Conservation (phyloP, 2,113 vertebrate species). For the Sylvietta virens region DNA sequence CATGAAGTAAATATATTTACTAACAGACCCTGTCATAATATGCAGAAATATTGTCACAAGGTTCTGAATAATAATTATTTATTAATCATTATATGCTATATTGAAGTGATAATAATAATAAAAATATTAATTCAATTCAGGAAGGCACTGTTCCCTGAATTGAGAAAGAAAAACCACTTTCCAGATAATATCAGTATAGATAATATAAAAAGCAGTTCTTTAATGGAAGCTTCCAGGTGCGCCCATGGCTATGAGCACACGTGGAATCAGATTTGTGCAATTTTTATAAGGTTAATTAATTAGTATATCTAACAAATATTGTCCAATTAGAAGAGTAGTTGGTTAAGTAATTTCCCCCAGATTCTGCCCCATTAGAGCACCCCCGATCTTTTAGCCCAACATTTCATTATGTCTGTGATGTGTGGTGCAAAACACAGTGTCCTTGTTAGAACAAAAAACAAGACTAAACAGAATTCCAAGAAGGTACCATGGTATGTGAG, state of each 20-base stretch:
- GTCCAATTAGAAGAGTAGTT: background rate
- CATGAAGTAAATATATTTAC: background rate
- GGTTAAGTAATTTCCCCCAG: background rate
- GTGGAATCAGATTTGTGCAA: background rate
- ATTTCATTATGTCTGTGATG: background rate
- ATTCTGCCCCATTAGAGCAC: background rate
- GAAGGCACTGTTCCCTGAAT: background rate
- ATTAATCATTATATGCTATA: background rate
- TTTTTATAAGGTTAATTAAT: background rate
- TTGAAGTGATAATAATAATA: background rate
- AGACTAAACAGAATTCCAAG: background rate
- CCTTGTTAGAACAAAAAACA: background rate
- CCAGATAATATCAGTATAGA: background rate
- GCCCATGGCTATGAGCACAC: rapidly evolving
- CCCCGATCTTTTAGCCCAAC: background rate
- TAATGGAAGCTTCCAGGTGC: background rate
- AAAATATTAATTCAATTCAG: background rate
- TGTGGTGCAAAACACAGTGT: background rate
- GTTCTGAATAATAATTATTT: background rate
- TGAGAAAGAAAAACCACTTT: background rate
- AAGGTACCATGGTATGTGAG: background rate
- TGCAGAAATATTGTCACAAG: background rate
- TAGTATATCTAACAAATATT: background rate
- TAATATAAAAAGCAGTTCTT: background rate
- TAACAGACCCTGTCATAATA: background rate